phyloP scores from a whole-genome alignment of 2,888 invertebrate species.

The Smittia sp. region DNA sequence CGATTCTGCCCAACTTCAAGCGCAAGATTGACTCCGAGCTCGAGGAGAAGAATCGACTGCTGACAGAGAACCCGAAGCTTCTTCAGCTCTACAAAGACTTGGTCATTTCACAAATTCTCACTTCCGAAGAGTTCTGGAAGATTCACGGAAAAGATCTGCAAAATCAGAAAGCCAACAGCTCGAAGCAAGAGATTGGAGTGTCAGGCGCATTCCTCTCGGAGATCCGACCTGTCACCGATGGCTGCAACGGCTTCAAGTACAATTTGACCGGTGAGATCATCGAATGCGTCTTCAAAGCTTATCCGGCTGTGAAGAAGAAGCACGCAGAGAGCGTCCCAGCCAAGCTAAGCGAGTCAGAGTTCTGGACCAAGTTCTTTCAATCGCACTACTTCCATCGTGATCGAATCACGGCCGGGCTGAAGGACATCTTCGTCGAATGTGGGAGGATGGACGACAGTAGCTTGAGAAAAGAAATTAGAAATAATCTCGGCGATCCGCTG shows the following conservation, averaged over 20 bases:
- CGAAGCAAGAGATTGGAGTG: slow-evolving; percentile 82
- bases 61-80: slow-evolving; percentile 85
- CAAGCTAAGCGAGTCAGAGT: slow-evolving; percentile 92
- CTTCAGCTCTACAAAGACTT: slow-evolving; percentile 95
- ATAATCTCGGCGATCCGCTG: slow-evolving; percentile 75
- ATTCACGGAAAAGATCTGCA: slow-evolving; percentile 80
- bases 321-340: slow-evolving; percentile 94
- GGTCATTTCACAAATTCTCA: slow-evolving; percentile 92
- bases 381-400: slow-evolving; percentile 98
- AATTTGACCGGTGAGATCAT: slow-evolving; percentile 96
- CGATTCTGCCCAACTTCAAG: slow-evolving; percentile 89
- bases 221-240: slow-evolving; percentile 95
- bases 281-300: slow-evolving; percentile 97
- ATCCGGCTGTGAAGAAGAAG: slow-evolving; percentile 96
- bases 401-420: slow-evolving; percentile 81
- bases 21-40: slow-evolving; percentile 86
- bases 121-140: slow-evolving; percentile 97
- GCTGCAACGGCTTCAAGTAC: slow-evolving; percentile 84
- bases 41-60: slow-evolving; percentile 84
- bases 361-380: slow-evolving; percentile 99
- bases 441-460: slow-evolving; percentile 91
- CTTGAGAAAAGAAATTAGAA: slow-evolving; percentile 71
- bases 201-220: slow-evolving; percentile 81
- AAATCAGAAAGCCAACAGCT: slow-evolving; percentile 62
- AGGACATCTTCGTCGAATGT: slow-evolving; percentile 97